Percentiles rank a stretch among this genome's conserved stretches.
phyloP scores from a whole-genome alignment of 1,140 invertebrate genomes.

The Drosophila jambulina region DNA sequence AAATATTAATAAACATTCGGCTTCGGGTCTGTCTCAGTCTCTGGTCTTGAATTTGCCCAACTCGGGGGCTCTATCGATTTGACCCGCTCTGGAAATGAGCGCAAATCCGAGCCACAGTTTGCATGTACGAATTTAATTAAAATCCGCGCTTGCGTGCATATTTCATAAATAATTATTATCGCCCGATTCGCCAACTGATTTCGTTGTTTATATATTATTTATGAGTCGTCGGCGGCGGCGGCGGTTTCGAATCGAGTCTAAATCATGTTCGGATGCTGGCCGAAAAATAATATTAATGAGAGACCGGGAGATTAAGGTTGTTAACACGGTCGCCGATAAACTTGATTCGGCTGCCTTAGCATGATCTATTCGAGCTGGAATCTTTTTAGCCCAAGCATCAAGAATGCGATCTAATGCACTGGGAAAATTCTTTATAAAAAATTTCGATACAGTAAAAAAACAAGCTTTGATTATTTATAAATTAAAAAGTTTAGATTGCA shows the following conservation, averaged over 20 bases:
- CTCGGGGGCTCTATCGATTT: conserved; percentile 69
- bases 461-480: no score
- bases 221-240: conserved; percentile 51
- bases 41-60: conserved; percentile 63
- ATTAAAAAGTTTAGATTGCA: no score
- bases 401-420: conserved; percentile 1
- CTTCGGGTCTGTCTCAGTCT: conserved; percentile 16
- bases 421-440: background rate
- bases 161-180: conserved; percentile 82
- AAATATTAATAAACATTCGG: conserved; percentile 81
- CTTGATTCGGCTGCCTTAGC: conserved; percentile 33
- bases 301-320: conserved; percentile 56
- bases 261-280: conserved; percentile 66
- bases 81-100: conserved; percentile 70
- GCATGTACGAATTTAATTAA: conserved; percentile 83
- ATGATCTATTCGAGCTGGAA: conserved; percentile 39
- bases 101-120: conserved; percentile 46
- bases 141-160: conserved; percentile 77
- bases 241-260: conserved; percentile 45
- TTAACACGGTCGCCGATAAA: conserved; percentile 54
- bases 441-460: no score
- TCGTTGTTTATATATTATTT: conserved; percentile 73
- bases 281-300: conserved; percentile 59
- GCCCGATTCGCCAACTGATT: conserved; percentile 40
- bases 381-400: background rate